Evolutionary conservation across 2,888 invertebrate genomes (phyloP).

Genomic region (Aporophyla lueneburgensis): DNA sequence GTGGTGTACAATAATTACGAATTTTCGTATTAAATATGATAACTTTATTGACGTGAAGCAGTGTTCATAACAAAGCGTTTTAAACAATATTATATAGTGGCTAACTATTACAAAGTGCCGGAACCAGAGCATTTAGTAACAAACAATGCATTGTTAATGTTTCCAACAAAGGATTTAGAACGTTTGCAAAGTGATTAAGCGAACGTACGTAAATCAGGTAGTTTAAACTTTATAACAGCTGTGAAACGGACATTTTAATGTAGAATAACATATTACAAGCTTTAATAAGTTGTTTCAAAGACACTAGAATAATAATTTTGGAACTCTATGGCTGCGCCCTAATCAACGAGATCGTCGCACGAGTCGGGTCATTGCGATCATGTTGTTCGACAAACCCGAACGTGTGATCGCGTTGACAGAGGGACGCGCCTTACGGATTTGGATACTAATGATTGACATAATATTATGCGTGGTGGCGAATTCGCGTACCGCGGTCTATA

Average conservation of each 20-base stretch:
- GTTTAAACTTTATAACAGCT: conserved; percentile 22
- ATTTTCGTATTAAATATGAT: not conserved
- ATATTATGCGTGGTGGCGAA: too few relatives aligned
- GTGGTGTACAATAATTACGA: not conserved
- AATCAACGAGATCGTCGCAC: too few relatives aligned
- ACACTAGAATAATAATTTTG: not conserved
- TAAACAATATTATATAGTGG: not conserved
- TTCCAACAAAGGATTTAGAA: conserved; percentile 42
- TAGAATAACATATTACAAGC: not conserved
- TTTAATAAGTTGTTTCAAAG: not conserved
- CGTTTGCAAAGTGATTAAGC: conserved; percentile 42
- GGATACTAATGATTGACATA: too few relatives aligned
- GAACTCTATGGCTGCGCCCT: too few relatives aligned
- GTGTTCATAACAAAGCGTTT: not conserved
- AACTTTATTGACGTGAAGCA: not conserved
- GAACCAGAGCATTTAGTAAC: conserved; percentile 22
- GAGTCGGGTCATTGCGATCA: too few relatives aligned
- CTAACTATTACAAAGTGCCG: conserved; percentile 6
- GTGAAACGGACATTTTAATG: not conserved
- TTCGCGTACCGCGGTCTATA: too few relatives aligned
- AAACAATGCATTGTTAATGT: conserved; percentile 36
- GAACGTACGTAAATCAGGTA: conserved; percentile 15
- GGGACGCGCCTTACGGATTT: too few relatives aligned
- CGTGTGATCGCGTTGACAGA: too few relatives aligned
- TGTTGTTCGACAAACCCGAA: too few relatives aligned